Conservation (phyloP, 1,140 invertebrate genomes). For the Diuraphis noxia region DNA sequence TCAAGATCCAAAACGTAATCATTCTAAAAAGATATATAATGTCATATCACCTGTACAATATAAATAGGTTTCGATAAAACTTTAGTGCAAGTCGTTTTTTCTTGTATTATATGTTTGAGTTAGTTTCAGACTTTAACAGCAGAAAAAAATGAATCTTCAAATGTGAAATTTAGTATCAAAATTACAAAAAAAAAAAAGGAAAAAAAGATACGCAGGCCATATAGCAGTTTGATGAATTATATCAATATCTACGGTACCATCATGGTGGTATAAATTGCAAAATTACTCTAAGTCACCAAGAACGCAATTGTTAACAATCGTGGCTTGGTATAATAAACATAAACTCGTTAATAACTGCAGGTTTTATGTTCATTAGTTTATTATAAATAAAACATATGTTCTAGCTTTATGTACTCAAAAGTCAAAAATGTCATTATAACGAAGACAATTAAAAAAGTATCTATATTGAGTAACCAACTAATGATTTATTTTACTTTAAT, state of each 20-base stretch:
- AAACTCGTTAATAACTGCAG: conserved; percentile 26
- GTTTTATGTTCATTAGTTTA: conserved; percentile 16
- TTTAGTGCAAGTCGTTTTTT: too few relatives aligned
- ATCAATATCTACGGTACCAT: not conserved
- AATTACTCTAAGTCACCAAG: not conserved
- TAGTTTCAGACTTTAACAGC: not conserved
- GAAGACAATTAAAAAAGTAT: not conserved
- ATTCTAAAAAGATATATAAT: too few relatives aligned
- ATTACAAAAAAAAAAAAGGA: not conserved
- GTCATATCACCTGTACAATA: too few relatives aligned
- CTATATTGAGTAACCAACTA: conserved; percentile 16
- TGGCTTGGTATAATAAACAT: not conserved
- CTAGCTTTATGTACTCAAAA: not conserved
- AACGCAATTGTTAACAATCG: not conserved
- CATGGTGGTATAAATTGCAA: not conserved
- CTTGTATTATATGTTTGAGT: too few relatives aligned
- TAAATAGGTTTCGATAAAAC: too few relatives aligned
- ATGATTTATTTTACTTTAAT: conserved; percentile 37
- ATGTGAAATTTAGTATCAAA: not conserved
- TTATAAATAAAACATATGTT: conserved; percentile 13
- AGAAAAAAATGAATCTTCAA: not conserved
- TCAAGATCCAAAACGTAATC: too few relatives aligned
- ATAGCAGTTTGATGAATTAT: not conserved
- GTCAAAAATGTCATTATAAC: conserved; percentile 3
- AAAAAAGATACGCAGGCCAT: not conserved